These are phyloP conservation scores for Pteronura brasiliensis DNA, from an alignment of 2,113 vertebrate genomes.

Conservation along the genomic window DNA sequence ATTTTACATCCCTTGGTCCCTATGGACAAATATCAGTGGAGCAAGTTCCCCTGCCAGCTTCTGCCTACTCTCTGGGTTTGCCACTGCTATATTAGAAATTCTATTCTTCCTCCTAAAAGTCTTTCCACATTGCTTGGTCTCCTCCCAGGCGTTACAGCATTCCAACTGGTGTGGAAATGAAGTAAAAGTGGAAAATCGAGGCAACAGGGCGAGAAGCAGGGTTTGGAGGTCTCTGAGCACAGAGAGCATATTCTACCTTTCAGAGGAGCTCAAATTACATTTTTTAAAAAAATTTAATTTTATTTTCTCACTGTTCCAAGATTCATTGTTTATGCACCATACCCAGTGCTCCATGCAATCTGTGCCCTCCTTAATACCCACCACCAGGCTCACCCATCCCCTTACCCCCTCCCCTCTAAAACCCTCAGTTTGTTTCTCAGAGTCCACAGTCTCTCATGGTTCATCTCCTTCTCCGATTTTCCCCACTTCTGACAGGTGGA, in stretches of 20 bases:
- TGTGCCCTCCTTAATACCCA: too few species aligned
- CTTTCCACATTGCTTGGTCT: background rate
- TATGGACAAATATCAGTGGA: background rate
- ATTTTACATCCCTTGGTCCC: background rate
- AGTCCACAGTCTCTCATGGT: too few species aligned
- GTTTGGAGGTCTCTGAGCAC: background rate
- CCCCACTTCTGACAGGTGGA: background rate
- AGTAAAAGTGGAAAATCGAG: background rate
- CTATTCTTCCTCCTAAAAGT: background rate
- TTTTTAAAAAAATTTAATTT: too few species aligned
- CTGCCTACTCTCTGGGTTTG: background rate
- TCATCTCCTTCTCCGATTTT: too few species aligned
- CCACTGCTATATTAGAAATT: background rate
- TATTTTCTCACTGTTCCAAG: too few species aligned
- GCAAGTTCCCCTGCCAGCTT: background rate
- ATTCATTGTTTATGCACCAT: too few species aligned
- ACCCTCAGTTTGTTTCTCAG: too few species aligned
- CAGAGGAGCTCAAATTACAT: background rate
- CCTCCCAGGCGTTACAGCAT: constrained; percentile 12
- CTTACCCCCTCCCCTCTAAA: too few species aligned
- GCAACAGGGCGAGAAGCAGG: background rate
- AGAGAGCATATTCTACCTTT: background rate
- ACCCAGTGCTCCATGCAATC: too few species aligned
- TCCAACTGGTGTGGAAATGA: background rate
- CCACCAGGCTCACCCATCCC: too few species aligned